Evolutionary conservation across 2,797 vertebrate genomes (phyloP).

Genomic region (Onychomys arenicola): DNA sequence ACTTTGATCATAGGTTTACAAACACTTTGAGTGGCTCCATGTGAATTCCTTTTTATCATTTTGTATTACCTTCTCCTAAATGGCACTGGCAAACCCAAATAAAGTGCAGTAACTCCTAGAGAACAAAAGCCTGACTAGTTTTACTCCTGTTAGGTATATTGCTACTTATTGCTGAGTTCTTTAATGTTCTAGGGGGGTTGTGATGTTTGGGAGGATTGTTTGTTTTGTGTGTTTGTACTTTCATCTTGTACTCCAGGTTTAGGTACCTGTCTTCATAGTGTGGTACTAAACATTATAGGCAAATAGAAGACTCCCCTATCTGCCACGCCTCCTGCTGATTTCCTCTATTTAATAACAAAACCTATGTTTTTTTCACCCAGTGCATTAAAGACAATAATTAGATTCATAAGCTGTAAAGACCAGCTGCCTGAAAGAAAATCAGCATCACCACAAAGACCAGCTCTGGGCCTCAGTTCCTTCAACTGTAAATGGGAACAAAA

Average conservation of each 20-base stretch:
- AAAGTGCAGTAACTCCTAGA: not conserved
- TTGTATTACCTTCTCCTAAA: constrained; percentile 8
- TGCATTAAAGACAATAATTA: not conserved
- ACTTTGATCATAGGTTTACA: not conserved
- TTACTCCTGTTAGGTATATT: constrained; percentile 46
- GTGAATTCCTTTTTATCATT: not conserved
- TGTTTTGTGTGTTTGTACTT: not conserved
- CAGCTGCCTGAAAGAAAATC: constrained; percentile 18
- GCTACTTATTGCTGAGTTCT: constrained; percentile 38
- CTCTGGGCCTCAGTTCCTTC: constrained; percentile 47
- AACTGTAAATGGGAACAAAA: constrained; percentile 49
- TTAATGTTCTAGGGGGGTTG: not conserved
- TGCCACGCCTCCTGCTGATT: not conserved
- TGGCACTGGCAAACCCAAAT: not conserved
- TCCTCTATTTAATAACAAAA: constrained; percentile 42
- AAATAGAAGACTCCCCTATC: not conserved
- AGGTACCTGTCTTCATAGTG: not conserved
- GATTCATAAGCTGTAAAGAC: not conserved
- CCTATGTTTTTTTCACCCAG: not conserved
- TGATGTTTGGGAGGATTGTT: not conserved
- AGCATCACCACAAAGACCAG: not conserved
- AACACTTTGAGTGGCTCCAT: not conserved
- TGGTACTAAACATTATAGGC: not conserved
- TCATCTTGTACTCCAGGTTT: not conserved
- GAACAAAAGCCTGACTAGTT: constrained; percentile 45